A percentile compares a stretch with the other conserved stretches of the same genome.
These are phyloP conservation scores for Cynopterus sphinx DNA, from an alignment of 2,797 vertebrate species.

Conservation along the genomic window DNA sequence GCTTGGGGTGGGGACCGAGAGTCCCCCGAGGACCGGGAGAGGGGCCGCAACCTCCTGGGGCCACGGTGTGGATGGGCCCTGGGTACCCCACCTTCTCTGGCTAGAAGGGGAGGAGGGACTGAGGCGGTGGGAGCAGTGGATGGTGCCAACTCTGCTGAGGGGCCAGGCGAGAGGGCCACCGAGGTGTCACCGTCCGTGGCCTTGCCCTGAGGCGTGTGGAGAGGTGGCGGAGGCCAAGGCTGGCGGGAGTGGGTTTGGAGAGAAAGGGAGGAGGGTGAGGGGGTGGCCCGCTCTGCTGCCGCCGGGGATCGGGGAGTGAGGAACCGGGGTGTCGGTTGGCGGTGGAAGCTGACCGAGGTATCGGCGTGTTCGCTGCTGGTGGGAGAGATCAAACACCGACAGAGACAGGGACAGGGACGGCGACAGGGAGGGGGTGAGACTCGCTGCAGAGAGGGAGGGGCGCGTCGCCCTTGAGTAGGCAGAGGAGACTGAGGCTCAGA, in stretches of 20 bases:
- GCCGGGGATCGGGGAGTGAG: too few species aligned
- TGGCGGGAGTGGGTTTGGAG: neutral
- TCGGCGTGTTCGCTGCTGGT: neutral
- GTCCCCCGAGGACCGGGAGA: neutral
- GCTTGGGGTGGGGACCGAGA: neutral
- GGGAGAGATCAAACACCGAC: neutral
- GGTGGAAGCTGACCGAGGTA: neutral
- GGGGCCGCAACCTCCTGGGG: neutral
- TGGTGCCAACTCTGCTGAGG: accelerated
- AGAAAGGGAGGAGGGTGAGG: neutral
- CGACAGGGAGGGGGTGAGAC: neutral
- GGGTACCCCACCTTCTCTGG: neutral
- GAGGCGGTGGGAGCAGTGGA: neutral
- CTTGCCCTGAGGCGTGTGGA: neutral
- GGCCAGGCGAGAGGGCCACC: neutral
- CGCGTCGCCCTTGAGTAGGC: neutral
- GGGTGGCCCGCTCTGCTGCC: too few species aligned
- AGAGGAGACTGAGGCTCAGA: neutral
- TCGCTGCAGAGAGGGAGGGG: neutral
- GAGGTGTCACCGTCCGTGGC: neutral
- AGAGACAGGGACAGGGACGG: neutral
- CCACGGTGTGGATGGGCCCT: neutral
- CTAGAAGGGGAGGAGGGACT: neutral
- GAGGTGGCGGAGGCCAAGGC: neutral
- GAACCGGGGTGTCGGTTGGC: accelerated